Base-by-base conservation (phyloP, 2,888 invertebrate species). In the Drosophila robusta region DNA sequence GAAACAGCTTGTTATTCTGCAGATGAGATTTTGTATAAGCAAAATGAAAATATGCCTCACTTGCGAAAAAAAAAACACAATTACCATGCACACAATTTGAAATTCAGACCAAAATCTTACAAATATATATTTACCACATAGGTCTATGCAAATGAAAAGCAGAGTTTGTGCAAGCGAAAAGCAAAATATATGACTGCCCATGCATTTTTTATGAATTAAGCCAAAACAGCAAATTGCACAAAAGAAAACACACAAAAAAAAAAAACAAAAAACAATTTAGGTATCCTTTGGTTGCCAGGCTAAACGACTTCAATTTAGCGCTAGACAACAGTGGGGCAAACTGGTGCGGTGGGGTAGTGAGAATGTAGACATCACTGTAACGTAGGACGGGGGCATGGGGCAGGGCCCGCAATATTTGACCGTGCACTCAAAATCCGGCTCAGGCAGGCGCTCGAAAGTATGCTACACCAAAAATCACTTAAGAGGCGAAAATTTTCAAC, bases 391-490 rank as follows among this genome's bases (percentile, higher is more conserved):
- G 18, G 12, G 11, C 3, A 16, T 5, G 4, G 39, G 9, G 45
- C 22, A 41, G 9, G 49, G 45, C 24, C 46, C 16, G 41, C 56
- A 39, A 52, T 51, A 54, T 62, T 62, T 69, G 71, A 52, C 54
- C 47, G 51, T 11, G 50, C 41, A 47, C 57, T 57, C 38, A 49
- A 55, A 74, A 73, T 38, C 8, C 41, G 26, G 24, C 42, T 56
- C 29, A 61, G 57, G 41, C 70, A 18, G 24, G 54, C 57, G 75
- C 64, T 67, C 60, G 50, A 78, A 84, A 81, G 76, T 72, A 58
- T 68, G 79, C 77, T 78, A 85, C 84, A 87, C 72, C 67, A 71
- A 75, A 85, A 85, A 85, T 87, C 84, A 85, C 84, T 85, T 85
- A 82, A 75, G 74, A 70, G 75, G 63, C 72, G 51, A 74, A 79